A percentile compares a stretch with the other conserved stretches of the same genome.
Conservation (phyloP, 2,797 vertebrate genomes). For the Catamblyrhynchus diadema region DNA sequence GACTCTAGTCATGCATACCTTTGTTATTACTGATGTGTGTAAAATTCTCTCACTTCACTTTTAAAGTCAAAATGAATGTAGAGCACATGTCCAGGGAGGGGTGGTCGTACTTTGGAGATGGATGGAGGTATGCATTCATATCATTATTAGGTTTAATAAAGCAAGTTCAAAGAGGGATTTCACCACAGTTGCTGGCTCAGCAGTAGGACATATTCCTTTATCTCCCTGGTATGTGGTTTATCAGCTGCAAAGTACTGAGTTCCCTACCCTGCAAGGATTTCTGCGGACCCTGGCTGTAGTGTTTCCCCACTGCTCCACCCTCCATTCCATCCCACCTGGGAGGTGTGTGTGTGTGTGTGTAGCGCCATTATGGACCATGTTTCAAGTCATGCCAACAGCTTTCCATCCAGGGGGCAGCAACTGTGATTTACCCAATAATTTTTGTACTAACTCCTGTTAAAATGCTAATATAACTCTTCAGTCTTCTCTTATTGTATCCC, state of each 20-base stretch:
- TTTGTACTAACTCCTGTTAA: background rate
- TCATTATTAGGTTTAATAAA: background rate
- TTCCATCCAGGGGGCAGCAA: background rate
- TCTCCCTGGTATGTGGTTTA: background rate
- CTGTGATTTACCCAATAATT: background rate
- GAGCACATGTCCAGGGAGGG: too few species aligned
- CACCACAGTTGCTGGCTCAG: background rate
- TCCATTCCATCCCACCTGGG: background rate
- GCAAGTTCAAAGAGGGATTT: background rate
- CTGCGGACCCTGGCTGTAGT: background rate
- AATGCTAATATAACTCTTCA: background rate
- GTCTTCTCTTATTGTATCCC: background rate
- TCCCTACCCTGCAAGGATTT: background rate
- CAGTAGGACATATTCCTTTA: background rate
- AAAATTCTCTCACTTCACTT: background rate
- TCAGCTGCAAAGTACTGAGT: fast-evolving
- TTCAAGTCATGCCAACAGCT: background rate
- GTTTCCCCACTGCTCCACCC: background rate
- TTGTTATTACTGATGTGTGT: background rate
- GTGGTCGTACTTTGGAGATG: fast-evolving
- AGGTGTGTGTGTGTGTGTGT: background rate
- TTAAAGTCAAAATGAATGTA: background rate
- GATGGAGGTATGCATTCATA: background rate
- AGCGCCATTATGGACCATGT: too few species aligned
- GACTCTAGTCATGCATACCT: background rate